A percentile compares a stretch with the other conserved stretches of the same genome.
Conservation (phyloP, 2,797 vertebrate species). For the Clarias fuscus region DNA sequence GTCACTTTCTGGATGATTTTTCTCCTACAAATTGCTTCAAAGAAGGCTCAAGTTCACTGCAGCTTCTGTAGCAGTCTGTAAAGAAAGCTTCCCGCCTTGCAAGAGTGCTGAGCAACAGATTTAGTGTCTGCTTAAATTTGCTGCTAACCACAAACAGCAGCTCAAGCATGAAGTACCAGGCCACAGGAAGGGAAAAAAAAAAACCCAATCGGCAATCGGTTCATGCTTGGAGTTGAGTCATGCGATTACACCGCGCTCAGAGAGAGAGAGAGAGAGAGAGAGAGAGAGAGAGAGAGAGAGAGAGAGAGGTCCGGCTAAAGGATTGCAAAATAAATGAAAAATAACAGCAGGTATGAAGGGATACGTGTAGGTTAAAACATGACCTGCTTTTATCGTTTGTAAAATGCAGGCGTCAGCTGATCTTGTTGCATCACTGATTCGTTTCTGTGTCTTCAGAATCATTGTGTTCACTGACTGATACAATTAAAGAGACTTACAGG, state of each 20-base stretch:
- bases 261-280: neutral
- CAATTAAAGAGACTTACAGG: neutral
- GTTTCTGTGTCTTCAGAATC: neutral
- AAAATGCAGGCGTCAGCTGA: neutral
- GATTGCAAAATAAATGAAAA: neutral
- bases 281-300: no score
- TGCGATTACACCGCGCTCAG: neutral
- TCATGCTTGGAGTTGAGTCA: neutral
- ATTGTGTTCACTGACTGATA: neutral
- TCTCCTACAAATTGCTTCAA: no score
- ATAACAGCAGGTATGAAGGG: neutral
- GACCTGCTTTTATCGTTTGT: neutral
- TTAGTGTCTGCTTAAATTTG: conserved; percentile 34
- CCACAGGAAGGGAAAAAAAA: neutral
- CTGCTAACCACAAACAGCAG: conserved; percentile 24
- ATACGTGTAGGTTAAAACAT: neutral
- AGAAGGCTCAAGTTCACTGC: neutral
- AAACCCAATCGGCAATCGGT: neutral
- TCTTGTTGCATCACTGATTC: no score
- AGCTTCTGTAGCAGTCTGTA: neutral
- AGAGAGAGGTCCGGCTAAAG: conserved; percentile 9
- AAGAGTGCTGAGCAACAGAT: conserved; percentile 33
- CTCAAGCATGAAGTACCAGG: neutral
- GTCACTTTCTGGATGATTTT: neutral
- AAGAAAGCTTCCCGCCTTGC: conserved; percentile 25